Evolutionary conservation across 1,140 invertebrate species (phyloP).

Genomic region (Saccostrea glomerata): DNA sequence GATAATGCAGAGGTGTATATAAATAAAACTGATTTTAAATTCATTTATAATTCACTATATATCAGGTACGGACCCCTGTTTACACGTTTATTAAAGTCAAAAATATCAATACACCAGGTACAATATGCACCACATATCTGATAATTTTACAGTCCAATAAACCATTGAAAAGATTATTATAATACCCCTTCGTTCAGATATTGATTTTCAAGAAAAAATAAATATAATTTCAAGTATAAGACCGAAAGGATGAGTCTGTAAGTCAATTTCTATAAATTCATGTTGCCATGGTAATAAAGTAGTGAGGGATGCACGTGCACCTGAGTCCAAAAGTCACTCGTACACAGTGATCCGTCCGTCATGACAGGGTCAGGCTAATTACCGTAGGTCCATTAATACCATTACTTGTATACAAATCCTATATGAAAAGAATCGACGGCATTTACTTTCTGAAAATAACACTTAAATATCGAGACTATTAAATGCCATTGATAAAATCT

Average conservation of each 20-base stretch:
- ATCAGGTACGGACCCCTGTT: not conserved
- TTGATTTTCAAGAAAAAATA: not conserved
- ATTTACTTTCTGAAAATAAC: constrained; percentile 19
- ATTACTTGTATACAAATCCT: not conserved
- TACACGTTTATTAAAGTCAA: not conserved
- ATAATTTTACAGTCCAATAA: not conserved
- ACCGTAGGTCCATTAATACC: not conserved
- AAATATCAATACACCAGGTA: not conserved
- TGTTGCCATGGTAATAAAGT: not conserved
- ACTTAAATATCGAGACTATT: not conserved
- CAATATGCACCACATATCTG: not conserved
- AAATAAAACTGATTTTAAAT: not conserved
- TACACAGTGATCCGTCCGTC: not conserved
- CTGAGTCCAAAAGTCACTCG: not conserved
- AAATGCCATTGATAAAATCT: constrained; percentile 1
- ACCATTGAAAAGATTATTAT: not conserved
- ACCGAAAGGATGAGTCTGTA: not conserved
- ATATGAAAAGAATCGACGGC: not conserved
- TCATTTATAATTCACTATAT: not conserved
- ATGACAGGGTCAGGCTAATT: not conserved
- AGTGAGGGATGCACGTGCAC: not conserved
- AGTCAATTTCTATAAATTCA: no score
- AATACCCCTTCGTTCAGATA: not conserved
- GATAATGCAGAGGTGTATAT: not conserved
- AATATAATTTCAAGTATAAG: not conserved